Evolutionary conservation across 1,140 invertebrate genomes (phyloP).

Genomic region (Trinorchestia longiramus): DNA sequence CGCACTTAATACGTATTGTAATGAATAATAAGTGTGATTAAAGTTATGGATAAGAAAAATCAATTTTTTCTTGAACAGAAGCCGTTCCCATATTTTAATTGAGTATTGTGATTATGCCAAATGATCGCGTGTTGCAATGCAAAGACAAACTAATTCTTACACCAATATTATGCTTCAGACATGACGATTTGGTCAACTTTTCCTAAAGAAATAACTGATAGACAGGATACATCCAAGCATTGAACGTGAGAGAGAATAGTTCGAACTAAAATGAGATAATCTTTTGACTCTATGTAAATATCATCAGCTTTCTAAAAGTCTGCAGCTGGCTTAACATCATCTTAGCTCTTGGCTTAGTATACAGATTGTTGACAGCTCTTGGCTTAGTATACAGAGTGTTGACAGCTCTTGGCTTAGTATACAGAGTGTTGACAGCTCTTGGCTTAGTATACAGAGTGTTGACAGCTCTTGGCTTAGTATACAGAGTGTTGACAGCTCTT

Average conservation of each 20-base stretch:
- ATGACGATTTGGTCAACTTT: not conserved
- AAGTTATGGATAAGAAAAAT: not conserved
- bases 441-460: no score
- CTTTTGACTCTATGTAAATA: no score
- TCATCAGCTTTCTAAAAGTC: not conserved
- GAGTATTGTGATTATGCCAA: not conserved
- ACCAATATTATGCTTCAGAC: not conserved
- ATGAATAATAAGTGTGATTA: not conserved
- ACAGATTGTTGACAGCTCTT: not conserved
- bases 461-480: not conserved
- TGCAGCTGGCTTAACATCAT: not conserved
- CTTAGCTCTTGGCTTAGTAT: not conserved
- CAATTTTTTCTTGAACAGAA: not conserved
- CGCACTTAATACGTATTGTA: not conserved
- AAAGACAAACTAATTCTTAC: not conserved
- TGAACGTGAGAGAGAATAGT: not conserved
- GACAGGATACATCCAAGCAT: not conserved
- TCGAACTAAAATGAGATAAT: no score
- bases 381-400: no score
- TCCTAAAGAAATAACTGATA: not conserved
- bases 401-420: not conserved
- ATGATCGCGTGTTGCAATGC: not conserved
- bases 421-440: not conserved
- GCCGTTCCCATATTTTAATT: not conserved
- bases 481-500: not conserved